Evolutionary conservation across 2,797 vertebrate genomes (phyloP).

Genomic region (Sandelia bainsii): DNA sequence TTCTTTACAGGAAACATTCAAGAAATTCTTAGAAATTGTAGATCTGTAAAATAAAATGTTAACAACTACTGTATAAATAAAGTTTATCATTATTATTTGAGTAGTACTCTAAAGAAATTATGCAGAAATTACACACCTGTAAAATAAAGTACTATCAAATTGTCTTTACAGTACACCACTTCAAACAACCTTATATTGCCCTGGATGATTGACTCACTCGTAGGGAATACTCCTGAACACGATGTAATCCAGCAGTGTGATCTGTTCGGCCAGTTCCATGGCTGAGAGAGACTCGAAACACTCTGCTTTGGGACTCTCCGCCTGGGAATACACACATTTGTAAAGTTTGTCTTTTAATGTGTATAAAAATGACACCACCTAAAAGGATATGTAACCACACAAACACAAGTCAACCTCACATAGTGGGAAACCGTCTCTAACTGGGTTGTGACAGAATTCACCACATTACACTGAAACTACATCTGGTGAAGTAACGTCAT

Average conservation of each 20-base stretch:
- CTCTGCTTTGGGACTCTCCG: conserved; percentile 87
- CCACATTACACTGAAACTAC: conserved; percentile 20
- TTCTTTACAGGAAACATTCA: too few relatives aligned
- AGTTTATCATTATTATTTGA: too few relatives aligned
- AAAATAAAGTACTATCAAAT: too few relatives aligned
- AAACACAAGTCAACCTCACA: neutral
- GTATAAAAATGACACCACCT: neutral
- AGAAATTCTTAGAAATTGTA: too few relatives aligned
- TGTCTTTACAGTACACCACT: too few relatives aligned
- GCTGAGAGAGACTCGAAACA: conserved; percentile 94
- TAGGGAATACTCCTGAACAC: conserved; percentile 96
- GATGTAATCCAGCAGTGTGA: conserved; percentile 94
- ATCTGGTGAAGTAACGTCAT: neutral
- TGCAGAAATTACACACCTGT: too few relatives aligned
- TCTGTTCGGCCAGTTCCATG: conserved; percentile 97
- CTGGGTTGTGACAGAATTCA: neutral
- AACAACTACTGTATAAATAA: too few relatives aligned
- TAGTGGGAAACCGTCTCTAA: neutral
- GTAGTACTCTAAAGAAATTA: too few relatives aligned
- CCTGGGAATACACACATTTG: conserved; percentile 76
- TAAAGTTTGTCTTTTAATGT: neutral
- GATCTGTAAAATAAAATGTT: too few relatives aligned
- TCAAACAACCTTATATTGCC: too few relatives aligned
- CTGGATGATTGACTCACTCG: conserved; percentile 85
- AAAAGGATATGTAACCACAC: neutral